Evolutionary conservation across 2,888 invertebrate genomes (phyloP), one percentile per base, ranked within the genome.

Genomic region (Microplitis manilae): DNA sequence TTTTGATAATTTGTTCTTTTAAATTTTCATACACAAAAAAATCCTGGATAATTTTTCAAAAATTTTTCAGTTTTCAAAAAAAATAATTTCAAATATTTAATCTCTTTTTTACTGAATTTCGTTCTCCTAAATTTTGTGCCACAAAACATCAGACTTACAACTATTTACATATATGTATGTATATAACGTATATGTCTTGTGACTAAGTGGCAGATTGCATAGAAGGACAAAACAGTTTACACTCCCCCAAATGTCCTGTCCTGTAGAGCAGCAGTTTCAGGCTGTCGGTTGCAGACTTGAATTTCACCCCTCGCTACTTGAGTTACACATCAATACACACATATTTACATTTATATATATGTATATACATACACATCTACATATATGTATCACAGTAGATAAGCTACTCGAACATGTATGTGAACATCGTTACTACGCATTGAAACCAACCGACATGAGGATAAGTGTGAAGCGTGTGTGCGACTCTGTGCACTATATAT

Each of bases 221-320:
- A 50, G 39, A 17, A 20, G 39, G 17, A 60, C n/a, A 50, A 38
- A 65, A 65, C 65, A 20, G 65, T 38, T 65, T 65, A 65, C 65
- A 38, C 38, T 30, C 65, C 65, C 38, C 20, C 30, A 13, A 38
- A 65, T 30, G 38, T 65, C 65, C 20, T 65, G 30, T 20, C 38
- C 38, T 13, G 50, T 50, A 50, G 13, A 68, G 68, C 68, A 75
- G 78, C 68, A 80, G 79, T 84, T 79, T 79, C 82, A 65, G 77
- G 61, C 84, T 84, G 84, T 84, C 84, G 79, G n/a, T 62, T 67
- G 83, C 84, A 84, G 82, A 17, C 68, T 13, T 39, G 77, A 76
- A 84, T 81, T 81, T 82, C 82, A 81, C 79, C 79, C 81, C 83
- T 81, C 77, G 79, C 39, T 60, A 72, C 72, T 73, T 50, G 17